phyloP scores from a whole-genome alignment of 2,888 invertebrate genomes.

The Sympetrum striolatum region DNA sequence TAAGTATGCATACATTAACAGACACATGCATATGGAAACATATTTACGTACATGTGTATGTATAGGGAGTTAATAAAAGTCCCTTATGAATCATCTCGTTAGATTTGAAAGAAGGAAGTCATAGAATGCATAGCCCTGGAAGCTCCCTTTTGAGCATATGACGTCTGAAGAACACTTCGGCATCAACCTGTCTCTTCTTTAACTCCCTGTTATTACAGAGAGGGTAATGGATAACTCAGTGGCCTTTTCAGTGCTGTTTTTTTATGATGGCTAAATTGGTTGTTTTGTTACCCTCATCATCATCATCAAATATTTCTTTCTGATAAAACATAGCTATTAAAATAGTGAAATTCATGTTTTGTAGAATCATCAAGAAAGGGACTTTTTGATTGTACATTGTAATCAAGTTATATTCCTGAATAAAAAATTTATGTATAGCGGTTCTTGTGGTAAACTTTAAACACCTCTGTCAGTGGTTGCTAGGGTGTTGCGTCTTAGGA shows the following conservation, averaged over 20 bases:
- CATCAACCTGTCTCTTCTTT: constrained; percentile 41
- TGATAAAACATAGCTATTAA: constrained; percentile 46
- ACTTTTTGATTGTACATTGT: constrained; percentile 51
- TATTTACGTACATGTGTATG: background rate
- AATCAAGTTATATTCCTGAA: constrained; percentile 49
- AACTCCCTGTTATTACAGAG: constrained; percentile 23
- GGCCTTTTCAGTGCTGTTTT: constrained; percentile 24
- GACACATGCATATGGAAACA: background rate
- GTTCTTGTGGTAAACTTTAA: constrained; percentile 34
- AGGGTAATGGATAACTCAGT: constrained; percentile 40
- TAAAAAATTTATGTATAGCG: constrained; percentile 48
- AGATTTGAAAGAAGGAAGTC: background rate
- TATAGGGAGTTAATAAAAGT: background rate
- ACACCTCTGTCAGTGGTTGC: background rate
- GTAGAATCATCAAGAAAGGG: constrained; percentile 47
- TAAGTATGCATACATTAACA: background rate
- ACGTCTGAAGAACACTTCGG: constrained; percentile 25
- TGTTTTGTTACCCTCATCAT: constrained; percentile 38
- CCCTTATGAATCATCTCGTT: background rate
- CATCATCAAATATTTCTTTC: constrained; percentile 45
- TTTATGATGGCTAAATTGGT: constrained; percentile 32
- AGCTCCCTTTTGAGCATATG: constrained; percentile 41
- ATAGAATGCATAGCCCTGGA: constrained; percentile 20
- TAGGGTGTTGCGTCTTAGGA: too few relatives aligned
- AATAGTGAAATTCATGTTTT: constrained; percentile 48